Conservation (phyloP, 2,888 invertebrate species). For the Periphyllus acericola region DNA sequence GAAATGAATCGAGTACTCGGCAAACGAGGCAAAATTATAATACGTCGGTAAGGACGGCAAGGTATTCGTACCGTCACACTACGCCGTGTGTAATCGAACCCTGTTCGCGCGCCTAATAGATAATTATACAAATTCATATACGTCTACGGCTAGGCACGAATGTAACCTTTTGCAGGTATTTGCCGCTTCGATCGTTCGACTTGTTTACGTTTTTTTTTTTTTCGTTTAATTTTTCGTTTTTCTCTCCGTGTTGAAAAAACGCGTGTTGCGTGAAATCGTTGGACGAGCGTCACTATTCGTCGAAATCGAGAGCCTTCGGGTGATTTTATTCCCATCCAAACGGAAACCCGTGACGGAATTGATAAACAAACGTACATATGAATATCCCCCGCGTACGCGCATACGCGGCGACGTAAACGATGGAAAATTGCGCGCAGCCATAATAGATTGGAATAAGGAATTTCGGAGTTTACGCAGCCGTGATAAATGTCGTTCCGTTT, state of each 20-base stretch:
- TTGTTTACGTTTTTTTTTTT: not conserved
- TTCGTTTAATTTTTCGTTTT: too few relatives aligned
- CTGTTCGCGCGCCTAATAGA: not conserved
- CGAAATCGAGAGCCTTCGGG: constrained; percentile 1
- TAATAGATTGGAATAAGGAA: not conserved
- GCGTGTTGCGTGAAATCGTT: not conserved
- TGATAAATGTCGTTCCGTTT: constrained; percentile 17
- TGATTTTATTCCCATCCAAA: not conserved
- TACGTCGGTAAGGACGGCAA: not conserved
- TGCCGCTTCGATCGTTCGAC: not conserved
- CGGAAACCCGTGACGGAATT: not conserved
- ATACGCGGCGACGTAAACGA: not conserved
- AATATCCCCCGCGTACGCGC: not conserved
- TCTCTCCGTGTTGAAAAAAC: not conserved
- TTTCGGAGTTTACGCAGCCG: not conserved
- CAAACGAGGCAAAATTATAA: not conserved
- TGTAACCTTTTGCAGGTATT: constrained; percentile 8
- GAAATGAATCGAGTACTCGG: not conserved
- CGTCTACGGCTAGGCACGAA: not conserved
- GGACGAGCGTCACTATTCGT: not conserved
- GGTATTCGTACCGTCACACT: too few relatives aligned
- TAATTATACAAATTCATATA: not conserved
- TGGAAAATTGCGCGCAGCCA: not conserved
- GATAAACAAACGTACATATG: not conserved
- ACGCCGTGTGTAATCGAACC: too few relatives aligned